Percentiles rank a stretch among this genome's conserved stretches.
Conservation (phyloP, 2,797 vertebrate genomes). For the Mormyrus proboscirostris region DNA sequence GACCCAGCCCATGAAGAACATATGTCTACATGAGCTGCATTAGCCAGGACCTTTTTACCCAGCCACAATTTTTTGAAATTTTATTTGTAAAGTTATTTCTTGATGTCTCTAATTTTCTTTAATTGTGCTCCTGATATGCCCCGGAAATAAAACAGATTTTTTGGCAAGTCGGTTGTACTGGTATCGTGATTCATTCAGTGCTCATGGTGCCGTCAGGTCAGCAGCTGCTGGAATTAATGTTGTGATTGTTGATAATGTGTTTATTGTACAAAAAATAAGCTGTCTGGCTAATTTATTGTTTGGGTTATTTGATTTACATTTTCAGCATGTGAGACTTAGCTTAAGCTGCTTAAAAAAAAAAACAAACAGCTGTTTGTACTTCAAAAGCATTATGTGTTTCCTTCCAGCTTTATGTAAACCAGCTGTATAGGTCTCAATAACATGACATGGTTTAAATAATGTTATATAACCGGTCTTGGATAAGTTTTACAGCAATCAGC, state of each 20-base stretch:
- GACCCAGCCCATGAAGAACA: not conserved
- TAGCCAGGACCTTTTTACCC: not conserved
- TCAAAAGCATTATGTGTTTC: not conserved
- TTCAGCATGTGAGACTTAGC: not conserved
- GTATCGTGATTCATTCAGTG: not conserved
- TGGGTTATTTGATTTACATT: not conserved
- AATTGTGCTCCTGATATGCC: not conserved
- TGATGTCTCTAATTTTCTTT: not conserved
- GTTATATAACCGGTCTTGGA: not conserved
- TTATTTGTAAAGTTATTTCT: not conserved
- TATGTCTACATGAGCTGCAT: not conserved
- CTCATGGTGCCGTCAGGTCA: not conserved
- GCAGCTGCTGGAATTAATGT: not conserved
- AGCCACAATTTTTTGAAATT: not conserved
- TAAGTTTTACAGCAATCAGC: not conserved
- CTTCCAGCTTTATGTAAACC: not conserved
- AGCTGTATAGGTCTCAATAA: not conserved
- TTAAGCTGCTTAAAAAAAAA: not conserved
- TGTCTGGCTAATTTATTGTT: not conserved
- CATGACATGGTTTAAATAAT: not conserved
- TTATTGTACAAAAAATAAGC: not conserved
- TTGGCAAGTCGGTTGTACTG: not conserved
- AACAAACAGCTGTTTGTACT: conserved; percentile 7
- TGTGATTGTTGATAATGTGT: not conserved
- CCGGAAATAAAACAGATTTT: not conserved